Base-by-base conservation (phyloP, 2,888 invertebrate species). In the Chloroclysta siterata region DNA sequence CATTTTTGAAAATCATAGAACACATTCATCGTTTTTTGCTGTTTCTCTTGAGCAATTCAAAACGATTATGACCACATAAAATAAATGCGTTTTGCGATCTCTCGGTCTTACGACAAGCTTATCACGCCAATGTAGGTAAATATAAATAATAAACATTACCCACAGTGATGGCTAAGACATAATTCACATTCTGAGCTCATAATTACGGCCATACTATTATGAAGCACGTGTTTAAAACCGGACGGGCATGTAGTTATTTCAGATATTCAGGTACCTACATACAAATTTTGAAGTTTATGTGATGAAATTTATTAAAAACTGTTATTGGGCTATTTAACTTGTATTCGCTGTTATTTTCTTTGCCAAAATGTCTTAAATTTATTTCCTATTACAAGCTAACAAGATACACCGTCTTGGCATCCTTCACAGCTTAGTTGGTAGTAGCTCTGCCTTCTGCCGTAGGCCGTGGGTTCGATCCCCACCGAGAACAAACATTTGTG, bases 181-280 rank as follows among this genome's bases (percentile, higher is more conserved):
- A 60, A 51, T 63, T 63, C 66, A 66, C 66, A 44, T 47, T 54
- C 39, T 59, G 36, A 59, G 58, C 42, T 48, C 54, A 63, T 62
- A 66, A 66, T 62, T 66, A 59, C 47, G 29, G 29, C 7, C 33
- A 29, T 55, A 60, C 54, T 65, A 62, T 63, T 58, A 56, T 50
- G 22, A 47, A 51, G 53, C 70, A 70, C 70, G 65, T 69, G 68
- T 68, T 56, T 55, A 15, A 36, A 57, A 57, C 59, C 60, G 63
- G 60, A 53, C 52, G 52, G 53, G 41, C 63, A 65, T 60, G 62
- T 64, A 56, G 61, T 15, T 52, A 53, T 22, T 57, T 54, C 17
- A 46, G 46, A 46, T 54, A 50, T 51, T 51, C 33, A 29, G 33
- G 14, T 50, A 33, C n/a, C n/a, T 53, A 44, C 15, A 28, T 42